A percentile compares a stretch with the other conserved stretches of the same genome.
These are phyloP conservation scores for Sepiola atlantica DNA, from an alignment of 2,888 invertebrate genomes.

Conservation along the genomic window DNA sequence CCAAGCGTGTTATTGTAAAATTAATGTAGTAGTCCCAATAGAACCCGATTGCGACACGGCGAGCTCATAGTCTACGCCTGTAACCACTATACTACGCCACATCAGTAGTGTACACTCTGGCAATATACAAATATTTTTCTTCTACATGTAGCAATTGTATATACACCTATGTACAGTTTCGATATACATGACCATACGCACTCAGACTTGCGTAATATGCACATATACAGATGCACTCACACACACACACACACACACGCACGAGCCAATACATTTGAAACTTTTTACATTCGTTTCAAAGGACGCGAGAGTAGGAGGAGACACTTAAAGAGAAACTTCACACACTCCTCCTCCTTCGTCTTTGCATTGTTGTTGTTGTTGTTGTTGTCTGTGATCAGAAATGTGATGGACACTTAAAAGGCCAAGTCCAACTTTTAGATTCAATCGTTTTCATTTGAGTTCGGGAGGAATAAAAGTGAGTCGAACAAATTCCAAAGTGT, in stretches of 20 bases:
- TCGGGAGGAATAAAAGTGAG: neutral
- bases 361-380: neutral
- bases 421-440: neutral
- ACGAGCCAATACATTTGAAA: neutral
- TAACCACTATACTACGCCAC: no score
- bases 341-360: neutral
- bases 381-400: neutral
- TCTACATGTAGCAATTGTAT: no score
- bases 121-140: no score
- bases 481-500: neutral
- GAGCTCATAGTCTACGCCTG: no score
- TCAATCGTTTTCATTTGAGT: neutral
- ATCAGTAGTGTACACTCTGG: no score
- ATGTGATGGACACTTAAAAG: slow-evolving; percentile 11
- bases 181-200: no score
- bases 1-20: no score
- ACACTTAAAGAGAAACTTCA: neutral
- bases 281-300: neutral
- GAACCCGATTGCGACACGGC: no score
- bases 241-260: neutral
- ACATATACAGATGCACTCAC: neutral
- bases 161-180: no score
- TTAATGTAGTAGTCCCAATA: no score
- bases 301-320: neutral
- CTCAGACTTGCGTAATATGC: no score